These are phyloP conservation scores for Apocrypta bakeri DNA, from an alignment of 1,140 invertebrate species.

Conservation along the genomic window DNA sequence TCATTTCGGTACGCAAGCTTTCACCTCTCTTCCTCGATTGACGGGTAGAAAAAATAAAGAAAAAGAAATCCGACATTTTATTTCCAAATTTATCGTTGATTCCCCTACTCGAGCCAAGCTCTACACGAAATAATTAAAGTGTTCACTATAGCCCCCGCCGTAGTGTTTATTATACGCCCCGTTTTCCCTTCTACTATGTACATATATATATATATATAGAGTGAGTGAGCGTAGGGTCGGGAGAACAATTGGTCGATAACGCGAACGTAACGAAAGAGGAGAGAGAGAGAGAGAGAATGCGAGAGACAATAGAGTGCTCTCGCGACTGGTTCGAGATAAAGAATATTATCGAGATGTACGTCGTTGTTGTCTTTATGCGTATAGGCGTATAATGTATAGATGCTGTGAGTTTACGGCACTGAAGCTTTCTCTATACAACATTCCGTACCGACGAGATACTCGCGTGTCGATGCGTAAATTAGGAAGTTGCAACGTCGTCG, in stretches of 20 bases:
- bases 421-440: not conserved
- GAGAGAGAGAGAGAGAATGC: slow-evolving; percentile 7
- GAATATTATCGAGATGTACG: not conserved
- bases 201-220: not conserved
- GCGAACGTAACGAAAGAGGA: not conserved
- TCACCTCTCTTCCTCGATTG: not conserved
- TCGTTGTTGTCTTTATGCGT: not conserved
- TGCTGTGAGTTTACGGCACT: not conserved
- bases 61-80: not conserved
- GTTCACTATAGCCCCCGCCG: not conserved
- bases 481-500: not conserved
- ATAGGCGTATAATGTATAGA: not conserved
- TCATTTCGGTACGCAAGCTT: not conserved
- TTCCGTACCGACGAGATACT: not conserved
- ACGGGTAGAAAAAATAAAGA: too few species aligned
- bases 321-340: not conserved
- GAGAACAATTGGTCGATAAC: slow-evolving; percentile 13
- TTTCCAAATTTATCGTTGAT: not conserved
- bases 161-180: not conserved
- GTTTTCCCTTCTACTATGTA: not conserved
- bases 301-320: not conserved
- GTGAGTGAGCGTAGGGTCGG: not conserved
- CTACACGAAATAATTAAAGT: not conserved
- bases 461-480: not conserved
- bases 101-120: not conserved